Base-by-base conservation (phyloP, 2,113 vertebrate species). In the Notiomystis cincta region DNA sequence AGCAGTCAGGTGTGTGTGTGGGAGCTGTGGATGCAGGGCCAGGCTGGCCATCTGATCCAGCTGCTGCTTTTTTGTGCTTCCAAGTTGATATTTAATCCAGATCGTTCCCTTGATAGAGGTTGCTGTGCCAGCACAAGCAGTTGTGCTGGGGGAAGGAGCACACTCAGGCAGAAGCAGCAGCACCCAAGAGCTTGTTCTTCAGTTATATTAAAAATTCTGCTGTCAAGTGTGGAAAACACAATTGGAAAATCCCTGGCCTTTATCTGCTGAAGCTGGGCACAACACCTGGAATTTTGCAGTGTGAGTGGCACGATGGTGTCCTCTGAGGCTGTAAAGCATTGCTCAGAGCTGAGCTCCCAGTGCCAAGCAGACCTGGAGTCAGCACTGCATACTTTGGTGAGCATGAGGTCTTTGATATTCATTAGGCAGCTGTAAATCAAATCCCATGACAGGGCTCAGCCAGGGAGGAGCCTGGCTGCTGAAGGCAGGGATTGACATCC, bases 1-100 rank as follows among this genome's bases (percentile, higher is more conserved):
- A 56, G 57, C 5, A 2, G 37, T 7, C 54, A 77, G 64, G 42
- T 51, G 65, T n/a, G 51, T 23, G 48, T 8, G 80, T 15, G 72
- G 54, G 89, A 94, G 90, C 81, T 79, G 81, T n/a, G 78, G 47
- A 2, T 71, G 87, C 73, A 82, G 78, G n/a, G 13, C 66, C 35
- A 20, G 57, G 19, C 57, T 66, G 69, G 27, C 0, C 11, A 44
- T 33, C 69, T 47, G 35, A 64, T 30, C 58, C 51, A 81, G n/a
- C 70, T 87, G 78, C 70, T 80, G 64, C 73, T 78, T 64, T 54
- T 56, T 35, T 78, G 14, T 73, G 71, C 65, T 82, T 89, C 73
- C 84, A 71, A 84, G 70, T 75, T 57, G 71, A 3, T 70, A 19
- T 88, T 90, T 79, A 37, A 89, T 77, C 40, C 2, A 4, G 62